Base-by-base conservation (phyloP, 2,888 invertebrate species). In the Clivina fossor region DNA sequence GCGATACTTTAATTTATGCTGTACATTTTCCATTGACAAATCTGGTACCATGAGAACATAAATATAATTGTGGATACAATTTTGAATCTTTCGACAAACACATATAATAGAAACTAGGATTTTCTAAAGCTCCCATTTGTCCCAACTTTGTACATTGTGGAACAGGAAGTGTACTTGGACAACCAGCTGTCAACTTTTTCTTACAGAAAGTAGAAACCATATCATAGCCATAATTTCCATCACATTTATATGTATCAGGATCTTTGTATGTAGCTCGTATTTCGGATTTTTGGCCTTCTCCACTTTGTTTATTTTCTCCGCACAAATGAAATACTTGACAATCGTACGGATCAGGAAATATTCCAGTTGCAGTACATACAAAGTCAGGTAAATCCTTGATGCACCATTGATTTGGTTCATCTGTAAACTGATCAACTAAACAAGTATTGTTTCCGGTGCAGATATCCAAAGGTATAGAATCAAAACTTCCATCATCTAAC, bases 121-220 rank as follows among this genome's bases (percentile, higher is more conserved):
- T 15, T 24, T 7, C 4, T 7, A 24, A 7, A 24, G 26, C 5
- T 24, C 26, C 26, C 26, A 24, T 24, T 24, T 24, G 26, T 24
- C 3, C 8, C 8, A 35, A 11, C 15, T 2, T 2, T 11, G 35
- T 35, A 16, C 35, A 35, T 7, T 7, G 26, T 8, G 35, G 35
- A 35, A 2, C 35, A 2, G 8, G 2, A 8, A 15, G n/a, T 8
- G 11, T 11, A 35, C 8, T 7, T 16, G 3, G 35, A 35, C 35
- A 35, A 2, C 2, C 4, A 3, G 11, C 35, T 3, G 20, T 47
- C 41, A 7, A 7, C 9, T 24, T 24, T 24, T 24, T 4, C n/a
- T n/a, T n/a, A 33, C 58, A 58, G 15, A 20, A 47, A 2, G 48
- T 48, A 2, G 58, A 24, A 4, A 58, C 16, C 2, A 55, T 16